These are phyloP conservation scores for Rhodophaea formosa DNA, from an alignment of 2,888 invertebrate species.

Conservation along the genomic window DNA sequence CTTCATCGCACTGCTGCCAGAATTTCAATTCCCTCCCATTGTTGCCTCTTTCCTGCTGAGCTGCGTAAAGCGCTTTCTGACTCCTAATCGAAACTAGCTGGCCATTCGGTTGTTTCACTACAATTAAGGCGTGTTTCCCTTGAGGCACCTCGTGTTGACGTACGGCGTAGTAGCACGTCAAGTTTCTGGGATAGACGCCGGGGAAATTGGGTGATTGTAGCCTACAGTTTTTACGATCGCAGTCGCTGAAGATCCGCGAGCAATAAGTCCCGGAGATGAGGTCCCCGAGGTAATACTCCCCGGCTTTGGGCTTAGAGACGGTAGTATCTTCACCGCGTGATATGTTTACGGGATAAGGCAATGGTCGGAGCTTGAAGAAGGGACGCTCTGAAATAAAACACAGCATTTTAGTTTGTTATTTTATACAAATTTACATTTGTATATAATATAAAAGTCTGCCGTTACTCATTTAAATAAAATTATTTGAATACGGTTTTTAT, in stretches of 20 bases:
- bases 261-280: conserved; percentile 95
- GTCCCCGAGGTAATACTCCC: conserved; percentile 90
- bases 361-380: conserved; percentile 74
- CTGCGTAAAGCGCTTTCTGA: conserved; percentile 85
- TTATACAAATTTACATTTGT: no score
- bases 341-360: conserved; percentile 74
- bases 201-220: conserved; percentile 96
- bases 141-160: conserved; percentile 91
- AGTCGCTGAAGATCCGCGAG: conserved; percentile 95
- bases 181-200: conserved; percentile 94
- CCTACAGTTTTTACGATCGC: conserved; percentile 93
- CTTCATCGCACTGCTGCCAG: conserved; percentile 93
- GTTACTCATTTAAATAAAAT: no score
- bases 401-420: no score
- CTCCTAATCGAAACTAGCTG: conserved; percentile 92
- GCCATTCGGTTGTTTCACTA: conserved; percentile 91
- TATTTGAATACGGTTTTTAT: no score
- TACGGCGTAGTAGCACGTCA: conserved; percentile 96
- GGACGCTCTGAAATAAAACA: conserved; percentile 67
- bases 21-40: conserved; percentile 83
- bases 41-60: conserved; percentile 79
- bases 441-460: no score
- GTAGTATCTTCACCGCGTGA: conserved; percentile 69
- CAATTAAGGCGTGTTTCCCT: conserved; percentile 93
- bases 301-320: conserved; percentile 68